Evolutionary conservation across 1,140 invertebrate genomes (phyloP).

Genomic region (Drosophila ercepeae): DNA sequence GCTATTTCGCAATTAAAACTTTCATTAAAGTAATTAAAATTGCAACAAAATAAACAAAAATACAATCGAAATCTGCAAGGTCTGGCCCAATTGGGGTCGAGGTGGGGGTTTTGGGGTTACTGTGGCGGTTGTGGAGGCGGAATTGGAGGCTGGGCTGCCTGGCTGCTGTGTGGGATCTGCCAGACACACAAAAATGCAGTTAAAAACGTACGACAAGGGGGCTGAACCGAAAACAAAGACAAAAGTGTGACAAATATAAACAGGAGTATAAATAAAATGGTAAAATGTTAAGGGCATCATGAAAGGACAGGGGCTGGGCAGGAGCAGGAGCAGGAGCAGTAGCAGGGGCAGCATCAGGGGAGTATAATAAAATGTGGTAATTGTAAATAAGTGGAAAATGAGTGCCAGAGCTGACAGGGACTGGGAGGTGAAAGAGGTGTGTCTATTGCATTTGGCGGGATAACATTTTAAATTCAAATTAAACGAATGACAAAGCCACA

Average conservation of each 20-base stretch:
- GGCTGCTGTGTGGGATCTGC: slow-evolving; percentile 57
- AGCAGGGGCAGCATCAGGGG: slow-evolving; percentile 4
- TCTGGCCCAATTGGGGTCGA: slow-evolving; percentile 14
- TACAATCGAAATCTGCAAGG: slow-evolving; percentile 75
- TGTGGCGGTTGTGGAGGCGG: not conserved
- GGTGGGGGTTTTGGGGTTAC: slow-evolving; percentile 2
- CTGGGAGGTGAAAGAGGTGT: not conserved
- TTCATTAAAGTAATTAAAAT: slow-evolving; percentile 83
- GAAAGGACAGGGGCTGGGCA: slow-evolving; percentile 5
- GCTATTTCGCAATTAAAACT: slow-evolving; percentile 82
- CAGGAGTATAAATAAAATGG: slow-evolving; percentile 79
- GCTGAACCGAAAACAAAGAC: slow-evolving; percentile 51
- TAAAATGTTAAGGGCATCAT: slow-evolving; percentile 34
- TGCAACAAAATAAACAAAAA: slow-evolving; percentile 82
- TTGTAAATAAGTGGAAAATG: slow-evolving; percentile 83
- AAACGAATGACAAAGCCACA: slow-evolving; percentile 79
- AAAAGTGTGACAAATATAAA: slow-evolving; percentile 81
- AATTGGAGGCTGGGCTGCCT: not conserved
- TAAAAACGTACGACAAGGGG: slow-evolving; percentile 52
- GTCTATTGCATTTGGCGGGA: slow-evolving; percentile 66
- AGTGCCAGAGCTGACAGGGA: slow-evolving; percentile 25
- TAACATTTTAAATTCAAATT: slow-evolving; percentile 83
- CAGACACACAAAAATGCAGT: slow-evolving; percentile 78
- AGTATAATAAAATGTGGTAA: slow-evolving; percentile 79
- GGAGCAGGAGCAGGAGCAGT: not conserved